These are phyloP conservation scores for Drosophila pallidifrons DNA, from an alignment of 1,140 invertebrate species.

Conservation along the genomic window DNA sequence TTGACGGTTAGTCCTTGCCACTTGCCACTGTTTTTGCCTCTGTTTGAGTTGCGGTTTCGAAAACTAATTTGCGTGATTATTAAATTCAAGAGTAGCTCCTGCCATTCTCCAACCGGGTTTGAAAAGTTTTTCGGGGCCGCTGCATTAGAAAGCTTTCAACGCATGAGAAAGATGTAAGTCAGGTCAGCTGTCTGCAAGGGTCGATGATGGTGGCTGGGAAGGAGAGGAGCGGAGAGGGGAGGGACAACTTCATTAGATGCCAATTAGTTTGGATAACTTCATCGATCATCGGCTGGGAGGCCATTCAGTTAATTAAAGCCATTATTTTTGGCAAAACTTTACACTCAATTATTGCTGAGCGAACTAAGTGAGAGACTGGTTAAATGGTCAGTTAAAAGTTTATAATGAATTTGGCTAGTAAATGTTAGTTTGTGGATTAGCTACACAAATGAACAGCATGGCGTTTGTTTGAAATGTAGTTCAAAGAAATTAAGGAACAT, in stretches of 20 bases:
- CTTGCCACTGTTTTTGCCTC: slow-evolving; percentile 22
- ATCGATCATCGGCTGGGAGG: slow-evolving; percentile 42
- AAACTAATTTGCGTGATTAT: slow-evolving; percentile 83
- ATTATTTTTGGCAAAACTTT: slow-evolving; percentile 5
- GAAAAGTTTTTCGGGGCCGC: slow-evolving; percentile 43
- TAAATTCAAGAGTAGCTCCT: slow-evolving; percentile 59
- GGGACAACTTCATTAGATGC: slow-evolving; percentile 67
- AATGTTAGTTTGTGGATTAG: neutral
- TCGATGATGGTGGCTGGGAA: too few species aligned
- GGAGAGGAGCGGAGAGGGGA: too few species aligned
- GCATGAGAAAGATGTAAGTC: slow-evolving; percentile 43
- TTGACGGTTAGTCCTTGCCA: slow-evolving; percentile 22
- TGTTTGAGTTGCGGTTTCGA: slow-evolving; percentile 73
- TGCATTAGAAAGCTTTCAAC: slow-evolving; percentile 33
- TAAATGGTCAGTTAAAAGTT: neutral
- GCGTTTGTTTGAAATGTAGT: neutral
- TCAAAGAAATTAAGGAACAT: too few species aligned
- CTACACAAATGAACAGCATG: neutral
- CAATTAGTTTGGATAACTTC: slow-evolving; percentile 59
- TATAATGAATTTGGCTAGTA: neutral
- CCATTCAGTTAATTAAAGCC: slow-evolving; percentile 49
- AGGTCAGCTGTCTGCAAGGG: slow-evolving; percentile 16
- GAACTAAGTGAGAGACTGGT: neutral
- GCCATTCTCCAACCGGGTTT: neutral
- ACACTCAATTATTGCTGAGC: slow-evolving; percentile 12